Evolutionary conservation across 2,113 vertebrate genomes (phyloP), one percentile per base, ranked within the genome.

Genomic region (Brachyhypopomus occidentalis): DNA sequence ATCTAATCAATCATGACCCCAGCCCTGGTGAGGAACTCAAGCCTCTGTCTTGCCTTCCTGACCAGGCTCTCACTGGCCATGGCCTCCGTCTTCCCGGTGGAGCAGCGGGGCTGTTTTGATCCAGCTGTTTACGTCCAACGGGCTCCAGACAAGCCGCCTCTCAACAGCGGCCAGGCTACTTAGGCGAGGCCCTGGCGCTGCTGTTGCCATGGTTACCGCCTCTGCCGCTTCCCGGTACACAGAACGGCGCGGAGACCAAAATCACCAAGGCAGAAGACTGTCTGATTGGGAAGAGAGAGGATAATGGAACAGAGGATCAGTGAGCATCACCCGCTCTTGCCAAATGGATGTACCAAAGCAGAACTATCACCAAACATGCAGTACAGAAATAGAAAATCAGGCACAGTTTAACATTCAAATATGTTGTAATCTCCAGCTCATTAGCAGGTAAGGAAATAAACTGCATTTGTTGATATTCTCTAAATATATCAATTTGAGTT

Each of bases 131-230:
- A 23, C 60, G 48, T 82, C 30, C 73, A 77, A 80, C 80, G 82
- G 80, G 79, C 88, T 84, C 84, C 89, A 83, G 66, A 91, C 86
- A 90, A 90, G 90, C 89, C 90, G 86, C 85, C 88, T 89, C 88
- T 52, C 25, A 78, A 36, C 76, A 52, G 41, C 66, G 41, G 34
- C 38, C 78, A 19, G 76, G 34, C 45, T 20, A 69, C 75, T 72
- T 66, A 66, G 41, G 30, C 70, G 45, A 83, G 79, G 87, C 56
- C 59, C 80, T 83, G 82, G 74, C 83, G 86, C 85, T 85, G 83
- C 78, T 78, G 88, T 91, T 88, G 73, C 90, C 80, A 92, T 90
- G 89, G 89, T 74, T 88, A 93, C 87, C 8, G 22, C 73, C 77
- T 83, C 55, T 36, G 58, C 81, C 55, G 22, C 80, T 66, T 59